Evolutionary conservation across 2,888 invertebrate species (phyloP).

Genomic region (Cantharis lateralis): DNA sequence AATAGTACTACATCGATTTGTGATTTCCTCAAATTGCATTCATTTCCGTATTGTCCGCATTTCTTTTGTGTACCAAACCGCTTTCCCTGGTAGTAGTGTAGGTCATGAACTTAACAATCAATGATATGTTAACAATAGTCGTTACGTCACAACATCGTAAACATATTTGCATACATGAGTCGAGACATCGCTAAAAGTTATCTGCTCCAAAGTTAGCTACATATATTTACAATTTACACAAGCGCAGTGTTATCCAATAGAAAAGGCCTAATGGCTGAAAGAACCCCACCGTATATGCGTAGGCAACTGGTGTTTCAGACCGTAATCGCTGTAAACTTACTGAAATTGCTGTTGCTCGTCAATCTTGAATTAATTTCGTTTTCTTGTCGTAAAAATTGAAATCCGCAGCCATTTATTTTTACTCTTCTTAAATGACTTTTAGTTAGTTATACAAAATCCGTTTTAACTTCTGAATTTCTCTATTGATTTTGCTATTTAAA

Average conservation of each 20-base stretch:
- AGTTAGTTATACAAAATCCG: background rate
- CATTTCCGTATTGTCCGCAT: slow-evolving; percentile 41
- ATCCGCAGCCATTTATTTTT: slow-evolving; percentile 2
- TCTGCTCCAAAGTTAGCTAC: slow-evolving; percentile 32
- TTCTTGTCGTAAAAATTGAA: slow-evolving; percentile 21
- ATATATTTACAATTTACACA: slow-evolving; percentile 35
- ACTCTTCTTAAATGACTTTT: background rate
- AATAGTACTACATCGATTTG: slow-evolving; percentile 33
- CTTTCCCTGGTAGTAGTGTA: slow-evolving; percentile 58
- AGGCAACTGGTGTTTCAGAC: slow-evolving; percentile 43
- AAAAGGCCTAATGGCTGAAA: slow-evolving; percentile 49
- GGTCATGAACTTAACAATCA: slow-evolving; percentile 56
- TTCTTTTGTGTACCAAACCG: slow-evolving; percentile 39
- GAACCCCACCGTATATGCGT: slow-evolving; percentile 38
- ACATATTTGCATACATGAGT: slow-evolving; percentile 53
- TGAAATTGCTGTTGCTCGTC: slow-evolving; percentile 10
- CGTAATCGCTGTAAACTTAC: slow-evolving; percentile 8
- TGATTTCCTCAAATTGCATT: slow-evolving; percentile 37
- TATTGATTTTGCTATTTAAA: background rate
- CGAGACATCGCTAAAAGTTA: slow-evolving; percentile 29
- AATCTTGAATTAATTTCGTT: slow-evolving; percentile 24
- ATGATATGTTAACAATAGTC: slow-evolving; percentile 56
- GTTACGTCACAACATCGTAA: slow-evolving; percentile 54
- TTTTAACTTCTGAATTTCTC: background rate
- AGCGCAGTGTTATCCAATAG: slow-evolving; percentile 47